Evolutionary conservation across 2,113 vertebrate species (phyloP).

Genomic region (Mormyrus iriodes): DNA sequence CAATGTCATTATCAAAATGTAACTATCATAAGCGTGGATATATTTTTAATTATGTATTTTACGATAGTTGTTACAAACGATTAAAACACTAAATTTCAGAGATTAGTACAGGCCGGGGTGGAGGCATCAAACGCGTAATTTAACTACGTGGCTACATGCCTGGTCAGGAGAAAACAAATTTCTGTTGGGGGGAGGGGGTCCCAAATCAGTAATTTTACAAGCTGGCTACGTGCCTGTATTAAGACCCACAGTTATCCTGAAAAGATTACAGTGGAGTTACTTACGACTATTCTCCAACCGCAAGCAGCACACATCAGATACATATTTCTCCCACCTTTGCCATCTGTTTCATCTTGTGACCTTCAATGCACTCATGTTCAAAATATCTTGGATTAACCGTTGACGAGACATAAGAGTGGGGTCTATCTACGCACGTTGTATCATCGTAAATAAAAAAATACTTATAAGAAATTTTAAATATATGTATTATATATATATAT

Average conservation of each 20-base stretch:
- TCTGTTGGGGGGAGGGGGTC: not conserved
- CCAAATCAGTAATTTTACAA: not conserved
- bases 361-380: not conserved
- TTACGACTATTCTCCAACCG: not conserved
- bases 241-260: not conserved
- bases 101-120: not conserved
- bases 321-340: not conserved
- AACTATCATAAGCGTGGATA: not conserved
- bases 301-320: not conserved
- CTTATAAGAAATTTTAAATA: not conserved
- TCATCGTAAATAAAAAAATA: not conserved
- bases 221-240: not conserved
- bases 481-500: not conserved
- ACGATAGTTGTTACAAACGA: not conserved
- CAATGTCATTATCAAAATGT: not conserved
- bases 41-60: not conserved
- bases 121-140: not conserved
- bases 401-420: not conserved
- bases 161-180: not conserved
- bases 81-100: not conserved
- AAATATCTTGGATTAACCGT: not conserved
- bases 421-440: not conserved
- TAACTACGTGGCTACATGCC: not conserved
- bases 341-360: constrained; percentile 4
- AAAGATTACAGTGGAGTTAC: not conserved